Conservation (phyloP, 2,888 invertebrate species). For the Hirtodrosophila confusa region DNA sequence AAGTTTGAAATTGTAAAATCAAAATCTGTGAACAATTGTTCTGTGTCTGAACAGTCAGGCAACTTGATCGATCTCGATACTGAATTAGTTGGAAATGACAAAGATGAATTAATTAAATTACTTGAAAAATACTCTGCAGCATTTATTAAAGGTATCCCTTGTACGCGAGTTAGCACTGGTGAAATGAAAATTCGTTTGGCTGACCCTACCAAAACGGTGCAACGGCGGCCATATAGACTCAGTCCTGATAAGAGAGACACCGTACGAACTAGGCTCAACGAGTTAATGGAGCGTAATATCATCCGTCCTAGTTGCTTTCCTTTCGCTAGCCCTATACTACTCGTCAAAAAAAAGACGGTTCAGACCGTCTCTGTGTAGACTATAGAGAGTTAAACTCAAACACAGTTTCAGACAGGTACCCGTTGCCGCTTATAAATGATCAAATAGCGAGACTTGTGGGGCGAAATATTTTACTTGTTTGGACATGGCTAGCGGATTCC, state of each 20-base stretch:
- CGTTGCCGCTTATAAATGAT: not conserved
- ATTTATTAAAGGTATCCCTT: too few species aligned
- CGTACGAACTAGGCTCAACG: too few species aligned
- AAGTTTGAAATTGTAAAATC: not conserved
- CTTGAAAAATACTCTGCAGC: too few species aligned
- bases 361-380: not conserved
- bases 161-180: too few species aligned
- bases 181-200: too few species aligned
- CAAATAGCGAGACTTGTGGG: slow-evolving; percentile 4
- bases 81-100: too few species aligned
- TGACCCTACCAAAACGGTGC: too few species aligned
- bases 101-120: too few species aligned
- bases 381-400: not conserved
- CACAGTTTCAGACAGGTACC: not conserved
- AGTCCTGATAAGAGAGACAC: not conserved
- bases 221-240: too few species aligned
- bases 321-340: not conserved
- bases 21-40: not conserved
- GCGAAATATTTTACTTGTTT: slow-evolving; percentile 3
- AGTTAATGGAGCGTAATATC: not conserved
- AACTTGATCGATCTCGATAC: too few species aligned
- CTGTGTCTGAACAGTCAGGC: not conserved
- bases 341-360: not conserved
- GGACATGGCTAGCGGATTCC: too few species aligned
- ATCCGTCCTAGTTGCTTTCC: not conserved